Base-by-base conservation (phyloP, 2,113 vertebrate genomes). In the Chaenogobius annularis region DNA sequence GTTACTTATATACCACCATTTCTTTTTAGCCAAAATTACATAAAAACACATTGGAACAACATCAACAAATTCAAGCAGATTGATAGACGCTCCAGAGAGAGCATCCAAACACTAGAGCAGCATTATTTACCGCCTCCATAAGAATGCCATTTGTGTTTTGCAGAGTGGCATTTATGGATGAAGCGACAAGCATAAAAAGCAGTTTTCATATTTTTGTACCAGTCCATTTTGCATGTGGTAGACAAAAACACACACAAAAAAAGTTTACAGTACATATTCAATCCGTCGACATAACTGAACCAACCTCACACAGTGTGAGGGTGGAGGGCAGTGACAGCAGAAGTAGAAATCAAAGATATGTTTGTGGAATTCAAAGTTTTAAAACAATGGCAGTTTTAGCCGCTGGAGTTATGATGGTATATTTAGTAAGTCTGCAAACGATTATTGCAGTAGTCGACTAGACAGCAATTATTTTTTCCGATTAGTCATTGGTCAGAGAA, bases 11-110 rank as follows among this genome's bases (percentile, higher is more conserved):
- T 1, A 26, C 6, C 23, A 10, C 11, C 14, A 3, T 55, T 55
- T 20, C 13, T 56, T 56, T 56, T 23, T 46, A 70, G 52, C 70
- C 63, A 78, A 6, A 3, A 62, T 61, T 74, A 63, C 81, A 73
- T 72, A 52, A 12, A 64, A 75, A 47, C 44, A 50, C 67, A 80
- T 63, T 48, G 65, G 54, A 71, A 63, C 31, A 40, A 44, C 72
- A 63, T 70, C 68, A 81, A 73, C 64, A 75, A 69, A 72, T 81
- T 26, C 61, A 61, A 72, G 64, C 37, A 47, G 58, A 77, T 75
- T 54, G 50, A 54, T 54, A 54, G 19, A n/a, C 19, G 50, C 50
- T 54, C 50, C 19, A 10, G 50, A 54, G 50, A 54, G 50, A 54
- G 2, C 13, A 62, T 62, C 63, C 69, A 64, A 66, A 67, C 62